Base-by-base conservation (phyloP, 2,888 invertebrate genomes). In the Bedellia somnulentella region DNA sequence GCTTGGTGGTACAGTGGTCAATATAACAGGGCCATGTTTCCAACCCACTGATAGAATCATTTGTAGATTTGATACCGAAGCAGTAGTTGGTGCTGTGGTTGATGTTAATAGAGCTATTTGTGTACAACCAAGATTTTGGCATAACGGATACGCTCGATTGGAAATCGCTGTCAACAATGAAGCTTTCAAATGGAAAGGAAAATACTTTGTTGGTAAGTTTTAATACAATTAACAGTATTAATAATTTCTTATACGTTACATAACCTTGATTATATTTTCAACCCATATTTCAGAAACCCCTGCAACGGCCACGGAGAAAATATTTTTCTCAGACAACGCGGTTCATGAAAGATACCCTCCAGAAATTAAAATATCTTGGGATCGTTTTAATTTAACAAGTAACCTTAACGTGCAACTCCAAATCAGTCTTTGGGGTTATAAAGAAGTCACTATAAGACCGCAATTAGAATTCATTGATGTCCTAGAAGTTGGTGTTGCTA, bases 1-100 rank as follows among this genome's bases (percentile, higher is more conserved):
- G 97, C 78, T 97, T 40, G 98, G 98, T 3, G 98, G 98, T 2
- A 92, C 93, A 0, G 85, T 96, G 31, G 93, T 98, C 22, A 96
- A 97, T 53, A 90, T 98, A 34, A 95, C 97, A 0, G 98, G 97
- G 0, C 95, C 96, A 2, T 98, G 98, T 56, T 92, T 97, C 54
- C 79, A 85, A 40, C 81, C 81, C 0, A 77, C 77, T 2, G 86
- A 89, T 44, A 81, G 86, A 40, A 84, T 96, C 27, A 83, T 82
- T 30, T 94, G 93, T 49, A 84, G 88, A 40, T 93, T 93, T 49
- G 92, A 93, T 49, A 88, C 85, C 0, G 85, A 87, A 39, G 81
- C 86, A 34, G 90, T 93, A 1, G 59, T 81, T 6, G 93, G 91
- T 3, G 85, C 83, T 31, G 86, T 87, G 24, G 80, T 91, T 1